phyloP scores from a whole-genome alignment of 2,888 invertebrate species.

The Lycocerus yunnanus region DNA sequence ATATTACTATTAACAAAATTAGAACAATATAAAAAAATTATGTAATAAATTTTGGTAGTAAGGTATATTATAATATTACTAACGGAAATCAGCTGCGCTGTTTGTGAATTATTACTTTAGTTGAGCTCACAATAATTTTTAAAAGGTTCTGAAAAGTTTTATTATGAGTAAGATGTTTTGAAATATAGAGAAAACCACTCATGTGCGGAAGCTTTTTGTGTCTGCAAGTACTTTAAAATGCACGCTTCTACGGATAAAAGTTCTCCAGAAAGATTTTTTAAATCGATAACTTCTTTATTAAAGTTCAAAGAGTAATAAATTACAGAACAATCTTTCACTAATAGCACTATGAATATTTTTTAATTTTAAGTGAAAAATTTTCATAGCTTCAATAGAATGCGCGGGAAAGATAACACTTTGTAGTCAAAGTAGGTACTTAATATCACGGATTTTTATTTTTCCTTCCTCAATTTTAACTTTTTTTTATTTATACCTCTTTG shows the following conservation, averaged over 20 bases:
- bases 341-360: neutral
- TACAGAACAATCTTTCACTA: conserved; percentile 28
- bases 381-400: neutral
- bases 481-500: neutral
- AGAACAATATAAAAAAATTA: neutral
- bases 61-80: conserved; percentile 28
- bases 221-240: conserved; percentile 35
- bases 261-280: conserved; percentile 32
- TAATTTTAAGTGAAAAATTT: neutral
- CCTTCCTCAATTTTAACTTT: neutral
- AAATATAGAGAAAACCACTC: conserved; percentile 42
- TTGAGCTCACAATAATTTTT: conserved; percentile 41
- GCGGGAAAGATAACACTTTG: neutral
- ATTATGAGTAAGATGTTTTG: conserved; percentile 44
- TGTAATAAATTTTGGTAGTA: neutral
- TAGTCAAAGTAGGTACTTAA: neutral
- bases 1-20: neutral
- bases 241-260: conserved; percentile 24
- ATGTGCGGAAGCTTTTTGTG: conserved; percentile 41
- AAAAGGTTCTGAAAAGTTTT: conserved; percentile 43
- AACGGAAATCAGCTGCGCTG: conserved; percentile 43
- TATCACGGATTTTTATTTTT: neutral
- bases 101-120: conserved; percentile 41
- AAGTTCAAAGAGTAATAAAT: conserved; percentile 33
- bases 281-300: conserved; percentile 35